These are phyloP conservation scores for Neotoma lepida DNA, from an alignment of 2,113 vertebrate genomes.

Conservation along the genomic window DNA sequence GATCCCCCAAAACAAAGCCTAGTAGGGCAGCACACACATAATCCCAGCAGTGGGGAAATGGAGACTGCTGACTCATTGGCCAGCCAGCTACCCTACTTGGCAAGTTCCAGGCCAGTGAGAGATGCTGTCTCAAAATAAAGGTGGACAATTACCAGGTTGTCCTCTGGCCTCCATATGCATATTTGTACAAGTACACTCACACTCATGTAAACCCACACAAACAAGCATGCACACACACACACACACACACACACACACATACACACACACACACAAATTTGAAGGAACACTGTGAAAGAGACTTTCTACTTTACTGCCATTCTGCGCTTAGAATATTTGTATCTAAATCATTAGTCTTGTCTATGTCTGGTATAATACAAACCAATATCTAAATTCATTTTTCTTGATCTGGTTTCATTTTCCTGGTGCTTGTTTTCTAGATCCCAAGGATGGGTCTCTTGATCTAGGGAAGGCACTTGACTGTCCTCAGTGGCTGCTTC, in stretches of 20 bases:
- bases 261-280: not conserved
- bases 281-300: not conserved
- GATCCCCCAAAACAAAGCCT: not conserved
- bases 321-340: not conserved
- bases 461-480: not conserved
- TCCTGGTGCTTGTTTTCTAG: not conserved
- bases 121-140: not conserved
- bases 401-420: not conserved
- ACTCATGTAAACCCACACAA: not conserved
- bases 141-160: not conserved
- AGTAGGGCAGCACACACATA: not conserved
- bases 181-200: not conserved
- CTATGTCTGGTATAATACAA: not conserved
- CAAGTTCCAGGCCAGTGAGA: not conserved
- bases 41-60: not conserved
- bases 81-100: not conserved
- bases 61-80: not conserved
- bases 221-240: not conserved
- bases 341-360: not conserved
- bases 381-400: not conserved
- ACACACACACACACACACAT: too few relatives aligned
- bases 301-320: conserved; percentile 2
- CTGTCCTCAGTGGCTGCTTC: not conserved
- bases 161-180: not conserved
- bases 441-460: not conserved